These are phyloP conservation scores for Terrapene triunguis DNA, from an alignment of 2,113 vertebrate genomes.

Conservation along the genomic window DNA sequence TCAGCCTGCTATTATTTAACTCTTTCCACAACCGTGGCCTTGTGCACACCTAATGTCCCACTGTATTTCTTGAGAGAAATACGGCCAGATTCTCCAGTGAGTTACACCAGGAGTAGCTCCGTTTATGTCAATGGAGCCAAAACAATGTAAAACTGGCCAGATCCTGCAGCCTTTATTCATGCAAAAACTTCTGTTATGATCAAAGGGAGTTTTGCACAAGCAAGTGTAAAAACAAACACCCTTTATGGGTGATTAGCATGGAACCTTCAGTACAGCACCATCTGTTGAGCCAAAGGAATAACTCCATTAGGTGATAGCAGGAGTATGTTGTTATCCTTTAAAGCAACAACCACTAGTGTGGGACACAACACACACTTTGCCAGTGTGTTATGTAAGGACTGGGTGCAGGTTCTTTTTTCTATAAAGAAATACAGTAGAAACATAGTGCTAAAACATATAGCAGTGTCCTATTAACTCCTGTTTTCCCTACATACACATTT, in stretches of 20 bases:
- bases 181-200: not conserved
- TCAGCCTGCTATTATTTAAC: not conserved
- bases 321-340: not conserved
- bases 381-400: not conserved
- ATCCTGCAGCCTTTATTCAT: not conserved
- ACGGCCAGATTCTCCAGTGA: not conserved
- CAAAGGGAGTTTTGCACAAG: not conserved
- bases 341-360: not conserved
- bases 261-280: not conserved
- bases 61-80: not conserved
- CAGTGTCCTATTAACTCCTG: not conserved
- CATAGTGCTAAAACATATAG: not conserved
- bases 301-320: not conserved
- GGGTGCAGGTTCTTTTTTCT: no score
- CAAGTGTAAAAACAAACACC: not conserved
- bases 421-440: not conserved
- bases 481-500: not conserved
- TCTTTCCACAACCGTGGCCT: not conserved
- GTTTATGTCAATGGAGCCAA: not conserved
- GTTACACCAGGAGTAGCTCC: not conserved
- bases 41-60: not conserved
- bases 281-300: not conserved
- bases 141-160: not conserved
- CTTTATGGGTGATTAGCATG: not conserved
- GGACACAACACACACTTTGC: not conserved